These are phyloP conservation scores for Elaphurus davidianus DNA, from an alignment of 2,113 vertebrate genomes.

Conservation along the genomic window DNA sequence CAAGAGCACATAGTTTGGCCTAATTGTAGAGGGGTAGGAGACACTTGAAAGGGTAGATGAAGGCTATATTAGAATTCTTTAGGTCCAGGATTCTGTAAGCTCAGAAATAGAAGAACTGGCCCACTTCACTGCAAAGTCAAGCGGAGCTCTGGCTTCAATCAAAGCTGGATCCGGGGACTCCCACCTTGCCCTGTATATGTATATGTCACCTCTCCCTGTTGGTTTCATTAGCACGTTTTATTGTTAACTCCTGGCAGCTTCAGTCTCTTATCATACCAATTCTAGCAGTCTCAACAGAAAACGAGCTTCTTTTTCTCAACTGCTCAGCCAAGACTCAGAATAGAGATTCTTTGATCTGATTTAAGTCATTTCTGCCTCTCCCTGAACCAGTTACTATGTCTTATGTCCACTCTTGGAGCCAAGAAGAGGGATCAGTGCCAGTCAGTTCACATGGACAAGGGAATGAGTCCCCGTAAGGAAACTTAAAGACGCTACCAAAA, in stretches of 20 bases:
- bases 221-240: background rate
- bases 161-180: background rate
- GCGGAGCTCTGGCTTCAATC: background rate
- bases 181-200: background rate
- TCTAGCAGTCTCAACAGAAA: background rate
- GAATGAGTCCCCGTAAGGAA: background rate
- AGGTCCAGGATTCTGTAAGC: background rate
- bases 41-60: background rate
- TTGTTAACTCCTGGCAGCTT: slow-evolving; percentile 6
- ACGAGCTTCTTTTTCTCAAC: background rate
- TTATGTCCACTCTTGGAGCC: background rate
- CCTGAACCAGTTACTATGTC: background rate
- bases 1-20: background rate
- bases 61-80: background rate
- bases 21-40: background rate
- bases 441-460: background rate
- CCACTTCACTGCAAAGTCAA: background rate
- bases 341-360: background rate
- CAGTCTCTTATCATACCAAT: background rate
- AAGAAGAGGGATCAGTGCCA: background rate
- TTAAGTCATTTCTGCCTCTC: background rate
- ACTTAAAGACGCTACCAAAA: background rate
- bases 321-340: background rate
- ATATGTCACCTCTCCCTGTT: background rate
- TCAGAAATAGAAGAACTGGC: background rate